phyloP scores from a whole-genome alignment of 1,140 invertebrate genomes.

The Papilio aristodemus region DNA sequence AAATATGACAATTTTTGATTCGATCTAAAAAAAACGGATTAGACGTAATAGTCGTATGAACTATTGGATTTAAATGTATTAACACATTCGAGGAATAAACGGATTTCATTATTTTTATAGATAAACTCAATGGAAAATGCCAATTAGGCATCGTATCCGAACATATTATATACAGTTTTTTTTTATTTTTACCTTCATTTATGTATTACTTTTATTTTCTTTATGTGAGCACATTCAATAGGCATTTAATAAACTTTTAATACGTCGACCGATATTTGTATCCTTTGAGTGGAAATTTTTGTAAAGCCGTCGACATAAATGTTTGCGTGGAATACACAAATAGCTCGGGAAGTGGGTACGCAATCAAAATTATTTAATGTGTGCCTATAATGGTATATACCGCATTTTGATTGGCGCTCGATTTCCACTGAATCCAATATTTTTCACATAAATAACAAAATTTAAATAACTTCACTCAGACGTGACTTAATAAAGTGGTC shows the following conservation, averaged over 20 bases:
- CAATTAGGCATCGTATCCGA: neutral
- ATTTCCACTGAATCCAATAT: neutral
- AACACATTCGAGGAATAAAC: no score
- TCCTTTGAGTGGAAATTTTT: constrained; percentile 20
- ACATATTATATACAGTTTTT: neutral
- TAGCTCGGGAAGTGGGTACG: constrained; percentile 18
- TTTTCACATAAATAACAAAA: neutral
- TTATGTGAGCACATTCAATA: neutral
- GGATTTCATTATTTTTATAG: no score
- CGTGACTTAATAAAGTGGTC: neutral
- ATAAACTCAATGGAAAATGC: no score
- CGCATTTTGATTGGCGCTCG: neutral
- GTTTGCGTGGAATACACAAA: constrained; percentile 1
- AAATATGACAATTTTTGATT: no score
- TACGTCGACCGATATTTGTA: neutral
- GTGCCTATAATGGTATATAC: neutral
- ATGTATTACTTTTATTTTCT: neutral
- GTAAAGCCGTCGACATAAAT: neutral
- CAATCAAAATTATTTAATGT: constrained; percentile 15
- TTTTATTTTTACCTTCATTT: neutral
- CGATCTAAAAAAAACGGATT: no score
- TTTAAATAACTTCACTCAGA: neutral
- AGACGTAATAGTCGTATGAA: no score
- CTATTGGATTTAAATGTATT: no score
- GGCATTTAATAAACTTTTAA: neutral